These are phyloP conservation scores for Sarcophaga caerulescens DNA, from an alignment of 2,888 invertebrate genomes.

Conservation along the genomic window DNA sequence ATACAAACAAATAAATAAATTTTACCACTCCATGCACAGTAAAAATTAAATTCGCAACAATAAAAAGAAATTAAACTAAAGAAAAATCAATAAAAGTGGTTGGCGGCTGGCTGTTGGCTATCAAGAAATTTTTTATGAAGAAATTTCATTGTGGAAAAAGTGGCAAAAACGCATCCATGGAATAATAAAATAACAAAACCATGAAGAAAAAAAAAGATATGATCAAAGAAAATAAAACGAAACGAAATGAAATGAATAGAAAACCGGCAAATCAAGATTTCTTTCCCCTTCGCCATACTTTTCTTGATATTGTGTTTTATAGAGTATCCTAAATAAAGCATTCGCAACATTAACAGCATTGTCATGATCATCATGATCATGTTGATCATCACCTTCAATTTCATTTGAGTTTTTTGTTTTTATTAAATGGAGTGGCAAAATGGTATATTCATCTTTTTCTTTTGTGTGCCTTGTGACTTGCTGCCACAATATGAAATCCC, in stretches of 20 bases:
- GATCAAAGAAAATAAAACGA: neutral
- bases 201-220: constrained; percentile 2
- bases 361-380: constrained; percentile 37
- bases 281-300: constrained; percentile 8
- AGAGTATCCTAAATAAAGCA: neutral
- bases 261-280: constrained; percentile 67
- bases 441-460: constrained; percentile 13
- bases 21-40: constrained; percentile 31
- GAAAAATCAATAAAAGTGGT: constrained; percentile 14
- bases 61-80: neutral
- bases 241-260: constrained; percentile 53
- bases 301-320: neutral
- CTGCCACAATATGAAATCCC: constrained; percentile 43
- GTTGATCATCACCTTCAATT: constrained; percentile 28
- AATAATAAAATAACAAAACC: constrained; percentile 19
- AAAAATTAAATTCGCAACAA: constrained; percentile 1
- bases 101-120: neutral
- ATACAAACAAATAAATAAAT: constrained; percentile 39
- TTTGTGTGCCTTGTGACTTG: constrained; percentile 8
- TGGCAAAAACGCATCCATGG: constrained; percentile 23
- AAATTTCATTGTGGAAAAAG: neutral
- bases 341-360: constrained; percentile 9
- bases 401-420: constrained; percentile 7
- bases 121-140: neutral
- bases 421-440: constrained; percentile 38